Evolutionary conservation across 2,888 invertebrate species (phyloP), one percentile per base, ranked within the genome.

Genomic region (Lasioglossum vierecki): DNA sequence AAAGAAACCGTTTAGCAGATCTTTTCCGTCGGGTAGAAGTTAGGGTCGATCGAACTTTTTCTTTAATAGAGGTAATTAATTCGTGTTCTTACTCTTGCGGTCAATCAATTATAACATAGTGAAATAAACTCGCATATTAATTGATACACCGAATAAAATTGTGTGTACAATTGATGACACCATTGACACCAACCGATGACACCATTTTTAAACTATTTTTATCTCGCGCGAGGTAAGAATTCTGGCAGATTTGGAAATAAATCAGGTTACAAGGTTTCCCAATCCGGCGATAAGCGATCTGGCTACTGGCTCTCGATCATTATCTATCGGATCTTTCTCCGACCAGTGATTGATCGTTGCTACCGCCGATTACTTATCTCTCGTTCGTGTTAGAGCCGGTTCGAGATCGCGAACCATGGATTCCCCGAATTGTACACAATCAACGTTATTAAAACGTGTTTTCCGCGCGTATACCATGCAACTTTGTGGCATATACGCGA

Each of bases 301-400:
- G 15, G 63, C 63, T 22, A 39, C 11, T 11, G 68, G 5, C n/a
- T 15, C 53, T 18, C 15, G 75, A 82, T 82, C 57, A 8, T 60
- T 57, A 79, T 60, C 72, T 18, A 41, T 30, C 26, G 18, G 0
- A 72, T 44, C 66, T 44, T 15, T 57, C 60, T 18, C 41, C 70
- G 68, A 71, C 9, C 18, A 2, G 66, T 57, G 35, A 72, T 76
- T 15, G 44, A 74, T 82, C 60, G 44, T 60, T 26, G 60, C 26
- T 26, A 60, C 60, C 74, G 30, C 22, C 6, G 63, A 70, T 76
- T 49, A 8, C 22, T n/a, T n/a, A n/a, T 75, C 79, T 82, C 60
- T 70, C 35, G 35, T 35, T 35, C 35, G 35, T 35, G 35, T 30
- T 30, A 30, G 30, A 30, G 30, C 30, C 30, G 30, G 30, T 35